Percentiles rank a stretch among this genome's conserved stretches.
Evolutionary conservation across 2,113 vertebrate species (phyloP).

Genomic region (Dryoscopus gambensis): DNA sequence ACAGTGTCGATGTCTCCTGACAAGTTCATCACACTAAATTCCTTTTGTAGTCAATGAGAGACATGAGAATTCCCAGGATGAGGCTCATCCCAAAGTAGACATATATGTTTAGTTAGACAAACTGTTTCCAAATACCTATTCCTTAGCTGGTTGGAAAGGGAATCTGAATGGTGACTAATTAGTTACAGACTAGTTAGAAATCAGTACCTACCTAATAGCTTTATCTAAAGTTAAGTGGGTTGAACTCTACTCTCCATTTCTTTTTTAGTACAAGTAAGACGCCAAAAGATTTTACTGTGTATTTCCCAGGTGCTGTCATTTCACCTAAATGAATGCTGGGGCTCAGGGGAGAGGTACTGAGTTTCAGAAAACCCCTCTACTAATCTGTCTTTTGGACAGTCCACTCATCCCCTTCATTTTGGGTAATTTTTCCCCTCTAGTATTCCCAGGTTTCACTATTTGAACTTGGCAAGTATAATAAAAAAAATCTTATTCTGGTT

Average conservation of each 20-base stretch:
- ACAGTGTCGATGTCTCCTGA: conserved; percentile 29
- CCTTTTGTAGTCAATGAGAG: neutral
- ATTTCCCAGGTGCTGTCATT: neutral
- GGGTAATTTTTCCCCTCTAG: neutral
- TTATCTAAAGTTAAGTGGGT: neutral
- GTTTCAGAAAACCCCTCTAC: neutral
- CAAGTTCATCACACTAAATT: neutral
- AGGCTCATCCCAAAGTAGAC: neutral
- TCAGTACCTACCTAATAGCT: neutral
- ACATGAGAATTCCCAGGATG: conserved; percentile 3
- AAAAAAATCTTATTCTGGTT: neutral
- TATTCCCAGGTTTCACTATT: neutral
- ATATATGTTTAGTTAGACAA: neutral
- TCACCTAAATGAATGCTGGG: neutral
- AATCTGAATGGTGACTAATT: neutral
- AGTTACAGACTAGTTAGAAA: neutral
- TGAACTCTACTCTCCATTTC: neutral
- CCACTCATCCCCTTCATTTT: neutral
- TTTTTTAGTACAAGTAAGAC: neutral
- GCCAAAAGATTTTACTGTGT: neutral
- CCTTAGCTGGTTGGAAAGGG: neutral
- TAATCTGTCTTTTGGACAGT: neutral
- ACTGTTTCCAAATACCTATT: neutral
- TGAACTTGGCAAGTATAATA: neutral
- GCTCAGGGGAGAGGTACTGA: neutral